phyloP scores from a whole-genome alignment of 2,888 invertebrate genomes.

The Agonopterix subpropinquella region DNA sequence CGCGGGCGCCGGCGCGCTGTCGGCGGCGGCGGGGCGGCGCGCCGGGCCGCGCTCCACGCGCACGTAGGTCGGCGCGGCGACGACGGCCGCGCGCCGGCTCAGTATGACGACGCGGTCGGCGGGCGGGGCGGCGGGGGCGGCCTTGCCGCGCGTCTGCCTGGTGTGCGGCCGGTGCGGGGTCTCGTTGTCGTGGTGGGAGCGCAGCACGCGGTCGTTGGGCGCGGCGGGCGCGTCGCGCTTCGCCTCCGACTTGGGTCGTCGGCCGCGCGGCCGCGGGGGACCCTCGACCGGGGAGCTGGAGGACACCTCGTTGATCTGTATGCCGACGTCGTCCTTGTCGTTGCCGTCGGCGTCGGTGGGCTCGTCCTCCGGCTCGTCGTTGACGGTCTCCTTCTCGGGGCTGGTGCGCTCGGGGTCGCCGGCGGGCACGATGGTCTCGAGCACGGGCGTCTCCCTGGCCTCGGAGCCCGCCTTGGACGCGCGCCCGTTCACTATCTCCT shows the following conservation, averaged over 20 bases:
- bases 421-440: slow-evolving; percentile 15
- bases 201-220: slow-evolving; percentile 54
- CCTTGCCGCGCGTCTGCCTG: slow-evolving; percentile 8
- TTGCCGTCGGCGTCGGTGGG: slow-evolving; percentile 7
- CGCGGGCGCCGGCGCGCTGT: neutral
- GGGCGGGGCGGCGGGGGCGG: slow-evolving; percentile 13
- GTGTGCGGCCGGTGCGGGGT: slow-evolving; percentile 15
- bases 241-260: slow-evolving; percentile 32
- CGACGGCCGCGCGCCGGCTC: slow-evolving; percentile 34
- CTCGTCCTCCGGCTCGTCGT: slow-evolving; percentile 12
- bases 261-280: slow-evolving; percentile 41
- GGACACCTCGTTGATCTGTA: slow-evolving; percentile 81
- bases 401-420: slow-evolving; percentile 2
- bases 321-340: slow-evolving; percentile 42
- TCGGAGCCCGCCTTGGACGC: slow-evolving; percentile 12
- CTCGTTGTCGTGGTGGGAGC: slow-evolving; percentile 53
- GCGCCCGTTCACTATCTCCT: slow-evolving; percentile 39
- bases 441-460: slow-evolving; percentile 18
- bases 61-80: slow-evolving; percentile 17
- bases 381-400: slow-evolving; percentile 9
- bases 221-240: slow-evolving; percentile 27
- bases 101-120: slow-evolving; percentile 54
- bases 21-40: slow-evolving; percentile 21
- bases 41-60: slow-evolving; percentile 16
- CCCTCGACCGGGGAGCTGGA: slow-evolving; percentile 75